Evolutionary conservation across 2,113 vertebrate species (phyloP), one percentile per base, ranked within the genome.

Genomic region (Ameiurus melas): DNA sequence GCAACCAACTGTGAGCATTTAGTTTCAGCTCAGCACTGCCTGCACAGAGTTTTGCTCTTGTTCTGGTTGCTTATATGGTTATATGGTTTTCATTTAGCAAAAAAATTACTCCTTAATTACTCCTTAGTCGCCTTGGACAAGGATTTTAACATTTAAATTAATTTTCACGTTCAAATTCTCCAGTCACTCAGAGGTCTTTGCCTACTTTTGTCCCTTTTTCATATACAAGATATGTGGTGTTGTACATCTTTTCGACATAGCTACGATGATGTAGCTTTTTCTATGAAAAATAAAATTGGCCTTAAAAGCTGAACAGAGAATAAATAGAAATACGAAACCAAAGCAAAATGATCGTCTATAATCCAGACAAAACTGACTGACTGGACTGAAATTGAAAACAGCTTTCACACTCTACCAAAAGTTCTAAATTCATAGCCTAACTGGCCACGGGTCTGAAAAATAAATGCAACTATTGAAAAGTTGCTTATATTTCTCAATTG

Each of bases 1-100:
- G 91, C 85, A 87, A 90, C 87, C 89, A 91, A 92, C 92, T 89
- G 93, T 93, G 92, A 94, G 39, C 39, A 68, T 68, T 84, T 68
- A 68, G 62, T 68, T 68, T 43, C 39, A 68, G 43, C 83, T 51
- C 43, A 19, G 60, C 60, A 66, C 82, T 51, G 14, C 25, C 2
- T 22, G 30, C 58, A 47, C 10, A 12, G 33, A 3, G 36, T 51
- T 84, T 84, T 20, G 58, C 17, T n/a, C 68, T 66, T 51, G 83
- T 66, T 68, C 58, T 84, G 25, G 27, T 51, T 68, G 62, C 25
- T 84, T 33, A 36, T 82, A 62, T 82, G 19, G 20, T 82, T 82
- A 25, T 60, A 13, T 36, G 19, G 5, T 60, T 57, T 80, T 19
- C 12, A n/a, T n/a, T 30, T 1, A 19, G n/a, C 14, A 79, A 30